phyloP scores from a whole-genome alignment of 2,888 invertebrate genomes.

The Hirtodrosophila histrioides region DNA sequence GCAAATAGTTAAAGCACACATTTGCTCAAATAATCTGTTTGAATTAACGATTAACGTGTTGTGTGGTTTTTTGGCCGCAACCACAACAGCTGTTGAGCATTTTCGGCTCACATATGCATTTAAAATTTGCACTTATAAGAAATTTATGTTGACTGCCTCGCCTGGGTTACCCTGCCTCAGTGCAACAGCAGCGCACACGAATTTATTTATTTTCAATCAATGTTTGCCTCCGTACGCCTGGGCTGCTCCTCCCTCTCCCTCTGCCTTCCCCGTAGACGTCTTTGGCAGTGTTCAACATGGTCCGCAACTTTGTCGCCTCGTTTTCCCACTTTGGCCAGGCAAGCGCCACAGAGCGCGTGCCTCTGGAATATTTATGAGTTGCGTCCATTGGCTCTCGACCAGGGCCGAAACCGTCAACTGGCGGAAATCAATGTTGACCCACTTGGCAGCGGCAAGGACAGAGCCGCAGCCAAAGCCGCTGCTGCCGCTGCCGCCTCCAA shows the following conservation, averaged over 20 bases:
- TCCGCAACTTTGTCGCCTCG: conserved; percentile 69
- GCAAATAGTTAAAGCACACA: too few relatives aligned
- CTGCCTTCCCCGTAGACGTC: neutral
- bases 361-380: conserved; percentile 75
- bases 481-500: conserved; percentile 13
- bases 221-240: conserved; percentile 25
- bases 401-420: conserved; percentile 38
- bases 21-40: too few relatives aligned
- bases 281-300: conserved; percentile 38
- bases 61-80: too few relatives aligned
- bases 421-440: conserved; percentile 78
- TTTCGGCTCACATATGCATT: conserved; percentile 10
- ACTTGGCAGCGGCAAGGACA: conserved; percentile 61
- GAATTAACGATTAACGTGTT: too few relatives aligned
- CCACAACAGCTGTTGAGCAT: neutral
- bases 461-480: conserved; percentile 11
- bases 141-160: conserved; percentile 15
- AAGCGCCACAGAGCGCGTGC: conserved; percentile 60
- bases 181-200: conserved; percentile 30
- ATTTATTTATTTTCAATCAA: conserved; percentile 78
- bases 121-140: conserved; percentile 16
- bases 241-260: neutral
- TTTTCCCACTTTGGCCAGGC: conserved; percentile 55
- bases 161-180: conserved; percentile 20
- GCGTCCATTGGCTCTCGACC: conserved; percentile 32